Conservation (phyloP, 2,888 invertebrate genomes). For the Steinernema carpocapsae region DNA sequence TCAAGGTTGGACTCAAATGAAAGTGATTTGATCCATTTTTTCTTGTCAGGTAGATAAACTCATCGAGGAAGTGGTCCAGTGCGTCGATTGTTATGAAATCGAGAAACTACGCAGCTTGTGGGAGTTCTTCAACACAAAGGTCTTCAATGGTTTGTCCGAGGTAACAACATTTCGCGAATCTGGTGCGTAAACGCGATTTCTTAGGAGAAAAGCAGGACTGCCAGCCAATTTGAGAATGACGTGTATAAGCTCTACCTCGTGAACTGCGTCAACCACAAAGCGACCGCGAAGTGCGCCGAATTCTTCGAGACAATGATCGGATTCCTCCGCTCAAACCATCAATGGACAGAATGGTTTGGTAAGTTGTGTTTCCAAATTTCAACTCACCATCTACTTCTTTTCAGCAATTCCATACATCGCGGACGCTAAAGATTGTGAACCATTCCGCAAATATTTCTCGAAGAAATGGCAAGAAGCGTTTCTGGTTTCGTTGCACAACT, state of each 20-base stretch:
- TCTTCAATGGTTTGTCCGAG: slow-evolving; percentile 54
- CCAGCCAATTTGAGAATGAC: slow-evolving; percentile 80
- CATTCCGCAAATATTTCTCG: slow-evolving; percentile 86
- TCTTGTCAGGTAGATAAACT: slow-evolving; percentile 55
- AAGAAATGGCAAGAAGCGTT: slow-evolving; percentile 94
- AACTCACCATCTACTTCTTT: slow-evolving; percentile 53
- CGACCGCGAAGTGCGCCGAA: slow-evolving; percentile 74
- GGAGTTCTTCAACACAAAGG: slow-evolving; percentile 54
- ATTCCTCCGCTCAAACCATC: slow-evolving; percentile 51
- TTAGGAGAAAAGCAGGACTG: slow-evolving; percentile 51
- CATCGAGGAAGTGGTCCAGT: slow-evolving; percentile 56
- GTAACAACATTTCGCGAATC: slow-evolving; percentile 40
- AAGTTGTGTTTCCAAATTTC: slow-evolving; percentile 38
- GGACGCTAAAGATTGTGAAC: slow-evolving; percentile 87
- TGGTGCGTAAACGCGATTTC: slow-evolving; percentile 8
- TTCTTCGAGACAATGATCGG: slow-evolving; percentile 59
- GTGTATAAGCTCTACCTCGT: slow-evolving; percentile 87
- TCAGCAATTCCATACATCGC: slow-evolving; percentile 87
- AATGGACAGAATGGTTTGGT: slow-evolving; percentile 65
- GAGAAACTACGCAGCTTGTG: slow-evolving; percentile 53
- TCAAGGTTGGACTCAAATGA: slow-evolving; percentile 40
- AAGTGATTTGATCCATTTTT: neutral
- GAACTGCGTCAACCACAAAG: slow-evolving; percentile 82
- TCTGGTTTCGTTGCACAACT: slow-evolving; percentile 86
- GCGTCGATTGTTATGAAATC: slow-evolving; percentile 57